Conservation (phyloP, 1,140 invertebrate species). For the Heliconius hermathena region DNA sequence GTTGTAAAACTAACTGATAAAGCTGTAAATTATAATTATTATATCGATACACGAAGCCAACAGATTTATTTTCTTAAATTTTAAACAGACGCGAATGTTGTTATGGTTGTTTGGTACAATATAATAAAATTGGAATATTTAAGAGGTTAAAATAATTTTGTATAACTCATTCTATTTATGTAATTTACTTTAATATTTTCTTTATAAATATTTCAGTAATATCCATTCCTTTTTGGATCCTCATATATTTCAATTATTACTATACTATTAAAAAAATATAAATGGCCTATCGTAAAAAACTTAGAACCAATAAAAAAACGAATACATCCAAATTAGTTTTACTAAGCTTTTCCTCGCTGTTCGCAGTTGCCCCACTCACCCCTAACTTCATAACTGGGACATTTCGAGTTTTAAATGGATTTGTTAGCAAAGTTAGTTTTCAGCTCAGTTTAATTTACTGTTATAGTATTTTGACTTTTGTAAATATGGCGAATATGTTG, state of each 20-base stretch:
- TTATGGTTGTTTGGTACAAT: too few species aligned
- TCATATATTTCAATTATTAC: neutral
- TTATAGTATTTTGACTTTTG: constrained; percentile 7
- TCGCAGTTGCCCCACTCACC: constrained; percentile 12
- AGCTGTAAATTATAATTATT: too few species aligned
- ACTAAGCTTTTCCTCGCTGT: neutral
- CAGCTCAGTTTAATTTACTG: constrained; percentile 7
- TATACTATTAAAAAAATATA: neutral
- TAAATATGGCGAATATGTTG: constrained; percentile 11
- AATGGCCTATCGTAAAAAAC: neutral
- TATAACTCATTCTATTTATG: too few species aligned
- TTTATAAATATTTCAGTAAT: too few species aligned
- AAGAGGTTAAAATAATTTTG: too few species aligned
- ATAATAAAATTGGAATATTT: too few species aligned
- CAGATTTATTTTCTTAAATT: too few species aligned
- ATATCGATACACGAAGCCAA: too few species aligned
- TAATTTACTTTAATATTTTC: too few species aligned
- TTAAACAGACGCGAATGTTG: too few species aligned
- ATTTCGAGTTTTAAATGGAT: constrained; percentile 28
- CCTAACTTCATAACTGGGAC: constrained; percentile 22
- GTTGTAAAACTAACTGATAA: too few species aligned
- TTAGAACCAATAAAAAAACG: neutral
- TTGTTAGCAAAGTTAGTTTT: constrained; percentile 12
- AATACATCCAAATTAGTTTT: neutral
- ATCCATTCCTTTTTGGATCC: neutral